Evolutionary conservation across 2,113 vertebrate genomes (phyloP), one percentile per base, ranked within the genome.

Genomic region (Channa argus): DNA sequence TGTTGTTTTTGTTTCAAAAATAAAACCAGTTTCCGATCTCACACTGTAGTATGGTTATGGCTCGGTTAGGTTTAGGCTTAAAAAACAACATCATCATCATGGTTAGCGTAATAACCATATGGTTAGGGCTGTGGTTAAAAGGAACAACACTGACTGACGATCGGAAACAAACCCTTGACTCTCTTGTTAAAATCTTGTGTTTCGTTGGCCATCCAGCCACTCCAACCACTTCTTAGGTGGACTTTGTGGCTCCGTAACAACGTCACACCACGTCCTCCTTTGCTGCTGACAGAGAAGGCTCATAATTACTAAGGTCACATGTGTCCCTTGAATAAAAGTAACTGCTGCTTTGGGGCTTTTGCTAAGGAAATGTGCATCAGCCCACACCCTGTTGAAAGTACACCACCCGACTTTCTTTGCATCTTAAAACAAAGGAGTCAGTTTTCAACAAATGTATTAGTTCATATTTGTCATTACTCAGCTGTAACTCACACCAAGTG

Each of bases 111-210:
- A 43, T 7, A 59, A 59, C 56, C 56, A 41, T 34, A 3, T 1
- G 11, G 6, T 62, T 5, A 39, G 13, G 14, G 37, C 39, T 3
- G 38, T 4, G 63, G 33, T 51, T 51, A 24, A 39, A 39, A 51
- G 10, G 12, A 51, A 5, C 56, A 59, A 9, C 5, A 0, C 8
- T 39, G n/a, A 10, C 14, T 51, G 37, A 64, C 15, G 24, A 41
- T 14, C 5, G 47, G 47, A 63, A 63, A n/a, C 10, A 45, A 62
- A 62, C 43, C 59, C 33, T 43, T 14, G 43, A 36, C 58, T 61
- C 6, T 24, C 15, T 13, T 34, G 11, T 7, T 12, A 45, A 33
- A 45, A 4, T 5, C 39, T 10, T 15, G 3, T 38, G 47, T 38
- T 10, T 5, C 47, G 34, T n/a, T 47, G 45, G 49, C 45, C 34